Evolutionary conservation across 2,888 invertebrate species (phyloP).

Genomic region (Sipha maydis): DNA sequence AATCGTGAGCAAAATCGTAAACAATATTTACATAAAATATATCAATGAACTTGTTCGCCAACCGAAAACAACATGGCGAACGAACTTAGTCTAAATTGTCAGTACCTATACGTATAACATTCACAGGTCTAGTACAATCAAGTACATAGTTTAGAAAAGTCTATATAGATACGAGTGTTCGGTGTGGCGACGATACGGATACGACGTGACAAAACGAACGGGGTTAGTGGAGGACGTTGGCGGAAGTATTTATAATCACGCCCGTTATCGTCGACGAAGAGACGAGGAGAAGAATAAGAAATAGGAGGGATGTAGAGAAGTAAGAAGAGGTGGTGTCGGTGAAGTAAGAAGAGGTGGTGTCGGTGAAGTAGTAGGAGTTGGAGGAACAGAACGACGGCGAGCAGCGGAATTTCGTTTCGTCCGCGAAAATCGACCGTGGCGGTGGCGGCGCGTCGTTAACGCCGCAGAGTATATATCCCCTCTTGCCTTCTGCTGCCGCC

Average conservation of each 20-base stretch:
- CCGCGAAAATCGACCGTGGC: constrained; percentile 53
- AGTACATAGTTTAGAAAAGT: background rate
- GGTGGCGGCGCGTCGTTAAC: constrained; percentile 43
- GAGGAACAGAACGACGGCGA: background rate
- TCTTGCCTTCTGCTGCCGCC: background rate
- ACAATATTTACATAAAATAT: background rate
- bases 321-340: background rate
- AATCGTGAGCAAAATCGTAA: background rate
- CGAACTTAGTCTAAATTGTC: background rate
- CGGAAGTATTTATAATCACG: constrained; percentile 21
- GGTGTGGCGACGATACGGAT: background rate
- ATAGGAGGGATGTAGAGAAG: background rate
- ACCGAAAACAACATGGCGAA: background rate
- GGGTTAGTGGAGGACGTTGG: background rate
- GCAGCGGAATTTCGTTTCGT: constrained; percentile 1
- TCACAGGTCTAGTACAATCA: background rate
- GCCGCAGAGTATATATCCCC: constrained; percentile 35
- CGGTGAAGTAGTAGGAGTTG: background rate
- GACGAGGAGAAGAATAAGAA: background rate
- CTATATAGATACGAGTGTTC: background rate
- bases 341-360: background rate
- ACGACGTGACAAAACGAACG: background rate
- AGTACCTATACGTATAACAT: background rate
- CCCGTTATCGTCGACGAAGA: background rate
- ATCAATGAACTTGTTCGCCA: background rate